These are phyloP conservation scores for Coracias cyanogaster DNA, from an alignment of 2,797 vertebrate species.

Conservation along the genomic window DNA sequence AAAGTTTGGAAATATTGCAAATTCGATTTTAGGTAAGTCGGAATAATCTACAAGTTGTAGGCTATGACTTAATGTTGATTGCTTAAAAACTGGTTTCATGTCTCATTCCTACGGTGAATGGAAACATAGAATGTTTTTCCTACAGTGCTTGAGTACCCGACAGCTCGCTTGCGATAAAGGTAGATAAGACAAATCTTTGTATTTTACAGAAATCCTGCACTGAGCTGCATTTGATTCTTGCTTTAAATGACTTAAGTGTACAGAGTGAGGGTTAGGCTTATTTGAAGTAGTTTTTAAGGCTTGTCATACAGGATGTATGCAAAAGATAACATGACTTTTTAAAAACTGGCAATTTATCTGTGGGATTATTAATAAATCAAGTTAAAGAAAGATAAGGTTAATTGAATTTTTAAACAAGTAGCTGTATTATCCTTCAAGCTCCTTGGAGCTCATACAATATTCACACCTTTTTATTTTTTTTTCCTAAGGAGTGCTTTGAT, in stretches of 20 bases:
- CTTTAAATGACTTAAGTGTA: slow-evolving; percentile 52
- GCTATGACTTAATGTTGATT: slow-evolving; percentile 31
- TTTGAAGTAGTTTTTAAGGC: slow-evolving; percentile 65
- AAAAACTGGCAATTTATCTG: slow-evolving; percentile 75
- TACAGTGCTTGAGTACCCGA: slow-evolving; percentile 58
- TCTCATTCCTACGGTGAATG: slow-evolving; percentile 30
- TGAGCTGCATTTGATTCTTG: slow-evolving; percentile 47
- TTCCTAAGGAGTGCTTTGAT: slow-evolving; percentile 59
- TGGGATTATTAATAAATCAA: slow-evolving; percentile 80
- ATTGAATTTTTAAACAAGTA: slow-evolving; percentile 81
- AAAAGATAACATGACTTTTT: slow-evolving; percentile 73
- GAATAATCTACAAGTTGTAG: not conserved
- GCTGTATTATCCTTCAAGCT: slow-evolving; percentile 78
- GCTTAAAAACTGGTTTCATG: slow-evolving; percentile 47
- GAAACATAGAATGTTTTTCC: slow-evolving; percentile 57
- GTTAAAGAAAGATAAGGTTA: slow-evolving; percentile 80
- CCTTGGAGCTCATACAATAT: slow-evolving; percentile 75
- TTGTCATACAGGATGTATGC: slow-evolving; percentile 63
- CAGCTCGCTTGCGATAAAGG: slow-evolving; percentile 15
- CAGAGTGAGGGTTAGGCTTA: slow-evolving; percentile 34
- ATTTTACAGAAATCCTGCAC: slow-evolving; percentile 43
- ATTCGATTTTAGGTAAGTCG: not conserved
- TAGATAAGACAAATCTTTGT: slow-evolving; percentile 28
- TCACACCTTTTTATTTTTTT: slow-evolving; percentile 71
- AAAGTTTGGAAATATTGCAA: not conserved